Conservation (phyloP, 2,888 invertebrate genomes). For the Prosopocoilus inquinatus region DNA sequence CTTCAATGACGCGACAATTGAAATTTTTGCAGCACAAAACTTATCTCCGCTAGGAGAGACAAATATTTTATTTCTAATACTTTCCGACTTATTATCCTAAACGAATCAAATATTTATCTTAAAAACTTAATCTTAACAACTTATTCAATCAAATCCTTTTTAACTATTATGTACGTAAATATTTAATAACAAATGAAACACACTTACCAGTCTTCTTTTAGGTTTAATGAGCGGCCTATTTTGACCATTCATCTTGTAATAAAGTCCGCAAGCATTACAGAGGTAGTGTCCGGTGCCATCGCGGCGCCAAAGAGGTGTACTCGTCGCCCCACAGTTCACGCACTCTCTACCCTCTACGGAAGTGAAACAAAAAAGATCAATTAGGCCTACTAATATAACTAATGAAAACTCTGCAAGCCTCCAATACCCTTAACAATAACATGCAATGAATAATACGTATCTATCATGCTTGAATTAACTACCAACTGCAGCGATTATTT, state of each 20-base stretch:
- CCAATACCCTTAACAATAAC: not conserved
- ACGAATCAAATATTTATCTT: too few relatives aligned
- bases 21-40: too few relatives aligned
- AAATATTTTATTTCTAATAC: too few relatives aligned
- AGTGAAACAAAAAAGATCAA: slow-evolving; percentile 4
- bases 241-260: slow-evolving; percentile 99
- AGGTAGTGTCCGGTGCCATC: slow-evolving; percentile 98
- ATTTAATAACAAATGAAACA: not conserved
- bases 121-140: too few relatives aligned
- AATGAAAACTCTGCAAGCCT: too few relatives aligned
- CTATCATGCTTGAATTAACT: not conserved
- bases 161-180: too few relatives aligned
- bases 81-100: too few relatives aligned
- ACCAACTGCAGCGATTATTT: too few relatives aligned
- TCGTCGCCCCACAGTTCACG: slow-evolving; percentile 98
- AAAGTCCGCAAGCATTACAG: slow-evolving; percentile 99
- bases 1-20: too few relatives aligned
- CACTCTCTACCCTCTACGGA: slow-evolving; percentile 89
- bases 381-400: too few relatives aligned
- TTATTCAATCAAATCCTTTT: too few relatives aligned
- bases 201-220: slow-evolving; percentile 99
- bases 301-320: slow-evolving; percentile 95
- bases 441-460: not conserved
- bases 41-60: too few relatives aligned
- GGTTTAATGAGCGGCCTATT: slow-evolving; percentile 99